phyloP scores from a whole-genome alignment of 2,113 vertebrate genomes.

The Chaetura pelagica region DNA sequence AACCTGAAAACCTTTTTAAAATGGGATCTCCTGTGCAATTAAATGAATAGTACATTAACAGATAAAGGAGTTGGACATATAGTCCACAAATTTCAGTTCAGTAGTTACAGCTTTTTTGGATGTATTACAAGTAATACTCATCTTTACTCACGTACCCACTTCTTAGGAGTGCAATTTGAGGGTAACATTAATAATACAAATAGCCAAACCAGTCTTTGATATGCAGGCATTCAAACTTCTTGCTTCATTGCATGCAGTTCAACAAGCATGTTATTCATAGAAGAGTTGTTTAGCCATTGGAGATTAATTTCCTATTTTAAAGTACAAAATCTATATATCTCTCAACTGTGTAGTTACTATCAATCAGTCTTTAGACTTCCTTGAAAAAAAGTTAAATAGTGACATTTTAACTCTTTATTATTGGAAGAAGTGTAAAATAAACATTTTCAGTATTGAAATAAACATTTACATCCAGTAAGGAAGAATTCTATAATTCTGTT shows the following conservation, averaged over 20 bases:
- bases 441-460: not conserved
- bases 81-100: not conserved
- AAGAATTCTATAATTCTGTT: not conserved
- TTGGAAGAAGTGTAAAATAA: not conserved
- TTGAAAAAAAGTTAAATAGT: not conserved
- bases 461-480: not conserved
- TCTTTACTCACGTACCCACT: not conserved
- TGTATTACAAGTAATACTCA: not conserved
- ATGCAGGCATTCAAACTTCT: not conserved
- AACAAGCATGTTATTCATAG: not conserved
- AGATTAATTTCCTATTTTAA: not conserved
- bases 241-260: not conserved
- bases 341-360: not conserved
- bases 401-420: not conserved
- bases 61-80: not conserved
- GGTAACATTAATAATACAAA: constrained; percentile 3
- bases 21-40: not conserved
- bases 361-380: not conserved
- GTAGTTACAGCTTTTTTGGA: not conserved
- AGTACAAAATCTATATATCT: not conserved
- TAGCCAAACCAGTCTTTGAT: constrained; percentile 5
- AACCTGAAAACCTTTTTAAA: not conserved
- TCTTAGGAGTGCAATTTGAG: constrained; percentile 38
- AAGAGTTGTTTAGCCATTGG: not conserved
- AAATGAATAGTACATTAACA: constrained; percentile 5